These are phyloP conservation scores for Drosophila lacicola DNA, from an alignment of 2,888 invertebrate genomes.

Conservation along the genomic window DNA sequence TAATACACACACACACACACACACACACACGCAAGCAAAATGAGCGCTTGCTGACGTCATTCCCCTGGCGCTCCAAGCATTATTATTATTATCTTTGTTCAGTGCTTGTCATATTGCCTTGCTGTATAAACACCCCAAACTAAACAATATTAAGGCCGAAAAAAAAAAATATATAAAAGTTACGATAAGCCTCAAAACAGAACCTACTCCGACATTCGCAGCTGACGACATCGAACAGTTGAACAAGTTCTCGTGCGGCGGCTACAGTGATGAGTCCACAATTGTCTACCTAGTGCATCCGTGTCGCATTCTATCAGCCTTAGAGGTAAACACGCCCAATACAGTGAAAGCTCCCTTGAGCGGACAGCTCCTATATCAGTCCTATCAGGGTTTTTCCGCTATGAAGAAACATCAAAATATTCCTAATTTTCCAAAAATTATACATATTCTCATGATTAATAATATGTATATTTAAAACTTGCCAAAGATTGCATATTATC, in stretches of 20 bases:
- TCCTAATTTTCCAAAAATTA: too few relatives aligned
- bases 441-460: too few relatives aligned
- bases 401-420: too few relatives aligned
- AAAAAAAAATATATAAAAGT: background rate
- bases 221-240: slow-evolving; percentile 93
- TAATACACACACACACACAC: slow-evolving; percentile 7
- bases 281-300: slow-evolving; percentile 95
- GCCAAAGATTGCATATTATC: too few relatives aligned
- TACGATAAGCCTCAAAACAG: slow-evolving; percentile 31
- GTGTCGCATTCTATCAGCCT: slow-evolving; percentile 93
- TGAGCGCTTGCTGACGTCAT: slow-evolving; percentile 65
- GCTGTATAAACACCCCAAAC: slow-evolving; percentile 42
- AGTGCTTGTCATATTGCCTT: slow-evolving; percentile 44
- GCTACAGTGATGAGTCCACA: slow-evolving; percentile 93
- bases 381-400: too few relatives aligned
- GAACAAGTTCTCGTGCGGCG: slow-evolving; percentile 92
- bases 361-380: too few relatives aligned
- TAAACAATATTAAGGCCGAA: slow-evolving; percentile 24
- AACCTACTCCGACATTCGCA: slow-evolving; percentile 81
- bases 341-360: slow-evolving; percentile 10
- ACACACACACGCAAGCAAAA: slow-evolving; percentile 16
- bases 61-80: slow-evolving; percentile 18
- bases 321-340: slow-evolving; percentile 87
- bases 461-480: too few relatives aligned
- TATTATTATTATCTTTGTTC: slow-evolving; percentile 47